Conservation (phyloP, 2,797 vertebrate genomes). For the Labroides dimidiatus region DNA sequence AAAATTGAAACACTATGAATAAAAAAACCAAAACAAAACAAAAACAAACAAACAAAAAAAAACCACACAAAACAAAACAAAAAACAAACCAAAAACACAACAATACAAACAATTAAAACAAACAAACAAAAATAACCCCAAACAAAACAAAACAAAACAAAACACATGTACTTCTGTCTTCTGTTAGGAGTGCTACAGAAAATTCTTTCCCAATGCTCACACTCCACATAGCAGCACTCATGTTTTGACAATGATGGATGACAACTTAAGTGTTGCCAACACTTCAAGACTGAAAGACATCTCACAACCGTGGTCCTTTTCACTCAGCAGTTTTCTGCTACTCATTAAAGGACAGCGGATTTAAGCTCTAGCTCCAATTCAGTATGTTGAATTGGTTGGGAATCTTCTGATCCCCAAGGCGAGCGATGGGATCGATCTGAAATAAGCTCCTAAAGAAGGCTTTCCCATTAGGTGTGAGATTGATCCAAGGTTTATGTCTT, state of each 20-base stretch:
- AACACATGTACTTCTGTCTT: neutral
- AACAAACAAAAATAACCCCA: no score
- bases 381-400: slow-evolving; percentile 35
- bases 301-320: slow-evolving; percentile 25
- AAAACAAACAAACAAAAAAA: no score
- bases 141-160: no score
- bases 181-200: neutral
- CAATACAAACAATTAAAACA: no score
- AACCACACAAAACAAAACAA: no score
- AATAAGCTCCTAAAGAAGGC: slow-evolving; percentile 36
- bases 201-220: neutral
- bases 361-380: slow-evolving; percentile 35
- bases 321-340: slow-evolving; percentile 40
- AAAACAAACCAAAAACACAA: no score
- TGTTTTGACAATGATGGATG: slow-evolving; percentile 23
- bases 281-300: slow-evolving; percentile 6
- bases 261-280: slow-evolving; percentile 6
- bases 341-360: slow-evolving; percentile 48
- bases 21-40: no score
- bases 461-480: slow-evolving; percentile 54
- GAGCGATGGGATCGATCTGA: slow-evolving; percentile 52
- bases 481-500: slow-evolving; percentile 27
- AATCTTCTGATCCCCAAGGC: slow-evolving; percentile 36
- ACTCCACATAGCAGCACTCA: neutral
- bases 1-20: neutral